Evolutionary conservation across 2,797 vertebrate species (phyloP).

Genomic region (Eospalax fontanierii): DNA sequence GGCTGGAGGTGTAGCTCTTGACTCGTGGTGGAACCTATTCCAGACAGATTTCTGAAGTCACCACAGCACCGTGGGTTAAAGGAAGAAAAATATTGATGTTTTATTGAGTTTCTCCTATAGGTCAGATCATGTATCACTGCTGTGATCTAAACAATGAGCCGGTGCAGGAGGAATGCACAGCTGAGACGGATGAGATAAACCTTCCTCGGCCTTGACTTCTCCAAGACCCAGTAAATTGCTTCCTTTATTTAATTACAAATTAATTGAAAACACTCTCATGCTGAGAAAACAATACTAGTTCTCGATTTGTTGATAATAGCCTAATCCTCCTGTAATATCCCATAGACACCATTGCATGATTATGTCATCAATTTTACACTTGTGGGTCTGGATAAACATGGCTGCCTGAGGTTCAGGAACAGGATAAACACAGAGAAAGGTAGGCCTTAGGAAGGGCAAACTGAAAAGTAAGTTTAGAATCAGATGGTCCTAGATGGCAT

Average conservation of each 20-base stretch:
- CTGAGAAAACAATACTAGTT: conserved; percentile 87
- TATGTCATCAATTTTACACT: conserved; percentile 89
- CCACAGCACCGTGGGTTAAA: conserved; percentile 87
- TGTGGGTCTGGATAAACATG: conserved; percentile 80
- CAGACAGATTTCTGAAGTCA: conserved; percentile 84
- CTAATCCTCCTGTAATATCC: conserved; percentile 89
- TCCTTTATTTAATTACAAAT: conserved; percentile 93
- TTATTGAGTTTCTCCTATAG: conserved; percentile 91
- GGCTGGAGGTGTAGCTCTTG: conserved; percentile 59
- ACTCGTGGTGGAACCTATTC: conserved; percentile 71
- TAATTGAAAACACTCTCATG: conserved; percentile 92
- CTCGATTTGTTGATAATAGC: conserved; percentile 90
- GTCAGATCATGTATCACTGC: conserved; percentile 89
- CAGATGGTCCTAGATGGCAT: not conserved
- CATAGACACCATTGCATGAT: conserved; percentile 84
- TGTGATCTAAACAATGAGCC: conserved; percentile 91
- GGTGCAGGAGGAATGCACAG: conserved; percentile 89
- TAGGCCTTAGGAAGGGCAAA: not conserved
- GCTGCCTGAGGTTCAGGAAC: conserved; percentile 80
- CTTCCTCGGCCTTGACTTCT: conserved; percentile 88
- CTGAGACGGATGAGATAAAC: conserved; percentile 92
- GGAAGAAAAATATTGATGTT: conserved; percentile 92
- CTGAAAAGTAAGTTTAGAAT: conserved; percentile 18
- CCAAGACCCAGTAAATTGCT: conserved; percentile 90
- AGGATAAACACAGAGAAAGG: conserved; percentile 49